Evolutionary conservation across 1,140 invertebrate genomes (phyloP).

Genomic region (Ganaspis sp.): DNA sequence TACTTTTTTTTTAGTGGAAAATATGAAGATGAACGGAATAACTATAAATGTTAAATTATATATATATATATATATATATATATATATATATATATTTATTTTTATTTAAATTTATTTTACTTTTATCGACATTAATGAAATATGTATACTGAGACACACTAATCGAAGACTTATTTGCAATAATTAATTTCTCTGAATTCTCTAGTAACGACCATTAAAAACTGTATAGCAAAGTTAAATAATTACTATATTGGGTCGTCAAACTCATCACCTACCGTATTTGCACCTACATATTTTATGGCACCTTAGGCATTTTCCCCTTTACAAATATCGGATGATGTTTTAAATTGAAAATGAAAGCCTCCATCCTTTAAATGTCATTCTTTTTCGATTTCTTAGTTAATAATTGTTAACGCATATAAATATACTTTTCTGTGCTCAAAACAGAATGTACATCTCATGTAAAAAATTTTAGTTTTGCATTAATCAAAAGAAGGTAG

Average conservation of each 20-base stretch:
- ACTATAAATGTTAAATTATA: constrained; percentile 15
- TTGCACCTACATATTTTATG: background rate
- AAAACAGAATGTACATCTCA: too few relatives aligned
- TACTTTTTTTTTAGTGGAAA: constrained; percentile 33
- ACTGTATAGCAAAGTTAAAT: constrained; percentile 15
- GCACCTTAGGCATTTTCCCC: background rate
- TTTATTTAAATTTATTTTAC: constrained; percentile 33
- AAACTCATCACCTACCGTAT: background rate
- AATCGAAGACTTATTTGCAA: constrained; percentile 23
- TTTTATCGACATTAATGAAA: constrained; percentile 25
- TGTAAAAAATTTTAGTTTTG: too few relatives aligned
- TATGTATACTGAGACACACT: background rate
- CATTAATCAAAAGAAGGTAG: too few relatives aligned
- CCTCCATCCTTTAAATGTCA: too few relatives aligned
- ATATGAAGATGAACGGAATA: constrained; percentile 35
- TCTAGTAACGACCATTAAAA: constrained; percentile 37
- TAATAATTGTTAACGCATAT: too few relatives aligned
- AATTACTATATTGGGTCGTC: constrained; percentile 8
- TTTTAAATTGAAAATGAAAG: too few relatives aligned
- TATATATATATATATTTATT: constrained; percentile 38
- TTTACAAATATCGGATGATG: too few relatives aligned
- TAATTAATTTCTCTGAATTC: constrained; percentile 41
- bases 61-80: constrained; percentile 31
- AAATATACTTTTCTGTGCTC: too few relatives aligned
- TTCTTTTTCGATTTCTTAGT: too few relatives aligned